A percentile compares a stretch with the other conserved stretches of the same genome.
These are phyloP conservation scores for Corythaixoides concolor DNA, from an alignment of 2,113 vertebrate species.

Conservation along the genomic window DNA sequence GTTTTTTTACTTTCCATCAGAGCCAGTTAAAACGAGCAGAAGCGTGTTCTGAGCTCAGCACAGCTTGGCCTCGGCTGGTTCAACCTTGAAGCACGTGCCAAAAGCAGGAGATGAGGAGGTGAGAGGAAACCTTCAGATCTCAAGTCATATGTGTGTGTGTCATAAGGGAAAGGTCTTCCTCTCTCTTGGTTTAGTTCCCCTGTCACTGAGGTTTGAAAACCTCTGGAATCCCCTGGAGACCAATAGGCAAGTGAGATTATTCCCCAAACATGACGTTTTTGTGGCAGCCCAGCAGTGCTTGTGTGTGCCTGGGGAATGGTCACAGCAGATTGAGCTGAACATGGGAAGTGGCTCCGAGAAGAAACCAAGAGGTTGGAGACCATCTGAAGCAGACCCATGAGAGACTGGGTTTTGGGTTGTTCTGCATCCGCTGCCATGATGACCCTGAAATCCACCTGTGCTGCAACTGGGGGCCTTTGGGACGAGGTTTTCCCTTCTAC, in stretches of 20 bases:
- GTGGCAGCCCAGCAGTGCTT: neutral
- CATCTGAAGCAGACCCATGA: neutral
- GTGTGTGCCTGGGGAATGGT: neutral
- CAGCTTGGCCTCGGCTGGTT: neutral
- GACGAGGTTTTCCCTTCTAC: neutral
- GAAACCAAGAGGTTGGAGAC: neutral
- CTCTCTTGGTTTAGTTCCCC: neutral
- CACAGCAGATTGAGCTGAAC: neutral
- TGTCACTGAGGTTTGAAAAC: neutral
- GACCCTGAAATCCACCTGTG: neutral
- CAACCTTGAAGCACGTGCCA: neutral
- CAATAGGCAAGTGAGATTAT: neutral
- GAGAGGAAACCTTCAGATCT: neutral
- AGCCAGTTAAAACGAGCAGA: neutral
- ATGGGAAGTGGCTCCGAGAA: neutral
- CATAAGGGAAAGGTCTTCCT: neutral
- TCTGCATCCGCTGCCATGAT: neutral
- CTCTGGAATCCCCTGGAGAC: neutral
- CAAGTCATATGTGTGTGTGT: neutral
- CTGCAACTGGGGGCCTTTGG: neutral
- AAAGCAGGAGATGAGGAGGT: neutral
- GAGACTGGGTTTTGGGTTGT: neutral
- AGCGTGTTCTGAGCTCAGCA: neutral
- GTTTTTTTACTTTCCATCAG: neutral
- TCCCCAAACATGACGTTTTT: neutral